These are phyloP conservation scores for Ptilonorhynchus violaceus DNA, from an alignment of 2,113 vertebrate genomes.

Conservation along the genomic window DNA sequence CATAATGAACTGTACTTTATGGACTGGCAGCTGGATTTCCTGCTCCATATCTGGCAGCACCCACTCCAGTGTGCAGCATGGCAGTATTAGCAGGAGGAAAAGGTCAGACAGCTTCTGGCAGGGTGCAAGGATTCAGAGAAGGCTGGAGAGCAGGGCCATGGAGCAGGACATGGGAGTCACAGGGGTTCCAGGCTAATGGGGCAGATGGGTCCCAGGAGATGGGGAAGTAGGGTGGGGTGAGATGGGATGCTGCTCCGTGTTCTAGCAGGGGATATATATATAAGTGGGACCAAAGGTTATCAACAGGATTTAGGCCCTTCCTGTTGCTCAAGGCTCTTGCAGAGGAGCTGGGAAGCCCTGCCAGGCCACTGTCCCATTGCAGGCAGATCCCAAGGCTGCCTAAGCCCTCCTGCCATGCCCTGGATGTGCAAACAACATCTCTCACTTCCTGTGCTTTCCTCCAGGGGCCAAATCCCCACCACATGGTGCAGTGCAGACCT, in stretches of 20 bases:
- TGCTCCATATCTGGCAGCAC: neutral
- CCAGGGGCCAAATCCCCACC: neutral
- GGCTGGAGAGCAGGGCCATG: neutral
- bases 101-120: neutral
- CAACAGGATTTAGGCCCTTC: neutral
- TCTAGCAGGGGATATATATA: neutral
- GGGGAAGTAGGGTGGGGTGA: neutral
- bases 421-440: neutral
- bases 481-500: neutral
- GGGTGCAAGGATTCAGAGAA: neutral
- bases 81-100: neutral
- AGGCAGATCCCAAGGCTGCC: neutral
- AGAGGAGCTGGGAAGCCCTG: neutral
- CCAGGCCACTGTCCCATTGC: neutral
- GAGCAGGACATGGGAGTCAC: neutral
- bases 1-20: neutral
- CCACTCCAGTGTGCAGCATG: neutral
- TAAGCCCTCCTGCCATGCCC: neutral
- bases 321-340: neutral
- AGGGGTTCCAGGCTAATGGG: neutral
- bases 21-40: neutral
- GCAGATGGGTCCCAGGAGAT: neutral
- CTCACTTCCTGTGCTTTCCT: neutral
- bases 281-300: neutral
- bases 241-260: fast-evolving